Conservation (phyloP, 2,888 invertebrate genomes). For the Galeruca laticollis region DNA sequence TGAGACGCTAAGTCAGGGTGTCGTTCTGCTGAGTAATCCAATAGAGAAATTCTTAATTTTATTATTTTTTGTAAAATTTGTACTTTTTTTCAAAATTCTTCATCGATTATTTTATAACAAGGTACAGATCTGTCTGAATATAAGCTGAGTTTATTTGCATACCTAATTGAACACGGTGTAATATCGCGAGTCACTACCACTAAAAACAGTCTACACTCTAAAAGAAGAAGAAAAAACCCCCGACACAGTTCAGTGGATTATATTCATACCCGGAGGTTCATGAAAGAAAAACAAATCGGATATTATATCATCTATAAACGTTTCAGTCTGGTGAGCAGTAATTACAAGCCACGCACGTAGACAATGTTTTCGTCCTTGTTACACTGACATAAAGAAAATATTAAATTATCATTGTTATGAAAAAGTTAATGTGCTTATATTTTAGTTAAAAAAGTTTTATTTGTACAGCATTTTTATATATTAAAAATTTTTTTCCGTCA, state of each 20-base stretch:
- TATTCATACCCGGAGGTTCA: background rate
- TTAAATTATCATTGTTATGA: background rate
- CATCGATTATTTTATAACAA: too few relatives aligned
- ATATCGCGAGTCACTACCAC: background rate
- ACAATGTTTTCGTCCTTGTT: conserved; percentile 2
- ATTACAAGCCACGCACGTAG: conserved; percentile 41
- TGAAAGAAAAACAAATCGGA: conserved; percentile 36
- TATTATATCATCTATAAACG: conserved; percentile 46
- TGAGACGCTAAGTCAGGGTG: too few relatives aligned
- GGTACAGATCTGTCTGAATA: too few relatives aligned
- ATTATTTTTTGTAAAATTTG: too few relatives aligned
- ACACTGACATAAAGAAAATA: background rate
- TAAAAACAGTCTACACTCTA: background rate
- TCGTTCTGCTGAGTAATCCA: too few relatives aligned
- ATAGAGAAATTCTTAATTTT: too few relatives aligned
- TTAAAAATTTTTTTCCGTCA: too few relatives aligned
- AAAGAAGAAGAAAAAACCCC: background rate
- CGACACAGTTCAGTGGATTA: background rate
- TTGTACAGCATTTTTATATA: too few relatives aligned
- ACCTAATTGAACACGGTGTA: background rate
- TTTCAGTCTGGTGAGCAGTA: conserved; percentile 47
- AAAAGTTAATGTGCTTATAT: too few relatives aligned
- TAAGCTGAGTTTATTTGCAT: background rate
- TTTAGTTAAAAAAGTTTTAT: too few relatives aligned
- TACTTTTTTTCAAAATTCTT: too few relatives aligned